Evolutionary conservation across 2,113 vertebrate species (phyloP).

Genomic region (Pluvianellus socialis): DNA sequence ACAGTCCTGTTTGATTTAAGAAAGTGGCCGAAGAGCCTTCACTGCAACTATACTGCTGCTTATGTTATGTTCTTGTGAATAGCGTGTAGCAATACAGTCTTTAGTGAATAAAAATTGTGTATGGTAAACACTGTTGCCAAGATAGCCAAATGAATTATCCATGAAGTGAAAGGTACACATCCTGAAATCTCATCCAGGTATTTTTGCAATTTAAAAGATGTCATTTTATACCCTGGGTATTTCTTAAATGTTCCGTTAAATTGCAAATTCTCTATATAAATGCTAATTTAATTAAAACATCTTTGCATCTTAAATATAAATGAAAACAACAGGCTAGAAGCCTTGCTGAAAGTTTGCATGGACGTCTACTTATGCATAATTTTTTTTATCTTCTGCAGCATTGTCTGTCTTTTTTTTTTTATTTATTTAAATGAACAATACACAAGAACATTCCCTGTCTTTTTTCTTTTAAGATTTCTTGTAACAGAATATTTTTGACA

Average conservation of each 20-base stretch:
- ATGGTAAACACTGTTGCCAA: background rate
- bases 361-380: background rate
- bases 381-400: slow-evolving; percentile 15
- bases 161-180: background rate
- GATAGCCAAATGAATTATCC: background rate
- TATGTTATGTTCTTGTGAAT: background rate
- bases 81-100: background rate
- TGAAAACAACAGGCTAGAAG: background rate
- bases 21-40: background rate
- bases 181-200: background rate
- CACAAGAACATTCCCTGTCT: background rate
- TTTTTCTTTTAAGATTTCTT: background rate
- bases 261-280: background rate
- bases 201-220: slow-evolving; percentile 9
- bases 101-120: background rate
- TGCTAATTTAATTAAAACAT: slow-evolving; percentile 48
- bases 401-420: background rate
- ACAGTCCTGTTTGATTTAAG: background rate
- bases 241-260: slow-evolving; percentile 42
- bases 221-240: background rate
- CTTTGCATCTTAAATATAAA: slow-evolving; percentile 27
- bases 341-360: background rate
- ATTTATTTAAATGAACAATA: background rate
- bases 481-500: background rate
- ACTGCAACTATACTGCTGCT: background rate